Conservation (phyloP, 1,140 invertebrate species). For the Ephestia elutella region DNA sequence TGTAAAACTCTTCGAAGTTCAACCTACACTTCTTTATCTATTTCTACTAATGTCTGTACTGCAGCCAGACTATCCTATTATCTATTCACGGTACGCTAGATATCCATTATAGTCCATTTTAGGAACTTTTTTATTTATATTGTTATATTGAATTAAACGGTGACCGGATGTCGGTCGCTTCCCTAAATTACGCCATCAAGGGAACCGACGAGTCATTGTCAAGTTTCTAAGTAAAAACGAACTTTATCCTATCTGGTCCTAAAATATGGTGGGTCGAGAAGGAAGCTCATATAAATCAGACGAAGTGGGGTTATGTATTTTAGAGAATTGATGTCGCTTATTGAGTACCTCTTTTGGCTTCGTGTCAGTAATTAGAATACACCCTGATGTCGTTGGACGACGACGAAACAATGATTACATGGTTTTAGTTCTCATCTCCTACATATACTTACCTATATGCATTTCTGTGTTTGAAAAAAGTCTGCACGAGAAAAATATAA, state of each 20-base stretch:
- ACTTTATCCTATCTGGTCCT: not conserved
- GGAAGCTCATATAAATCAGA: not conserved
- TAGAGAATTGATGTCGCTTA: too few species aligned
- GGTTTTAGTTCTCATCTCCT: too few species aligned
- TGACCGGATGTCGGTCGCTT: slow-evolving; percentile 37
- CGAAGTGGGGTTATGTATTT: too few species aligned
- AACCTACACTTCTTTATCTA: not conserved
- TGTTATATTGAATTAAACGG: slow-evolving; percentile 40
- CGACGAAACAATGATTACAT: too few species aligned
- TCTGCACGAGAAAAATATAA: too few species aligned
- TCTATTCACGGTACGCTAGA: slow-evolving; percentile 38
- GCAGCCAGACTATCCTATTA: slow-evolving; percentile 10
- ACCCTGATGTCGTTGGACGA: too few species aligned
- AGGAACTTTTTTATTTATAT: slow-evolving; percentile 35
- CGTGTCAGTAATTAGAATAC: too few species aligned
- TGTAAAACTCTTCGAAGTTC: too few species aligned
- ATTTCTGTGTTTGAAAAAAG: too few species aligned
- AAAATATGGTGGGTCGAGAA: not conserved
- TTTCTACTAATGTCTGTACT: not conserved
- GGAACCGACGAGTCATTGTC: slow-evolving; percentile 38
- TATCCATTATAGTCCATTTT: slow-evolving; percentile 45
- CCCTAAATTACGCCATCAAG: slow-evolving; percentile 37
- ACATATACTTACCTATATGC: too few species aligned
- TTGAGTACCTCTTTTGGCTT: too few species aligned
- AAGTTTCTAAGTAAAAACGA: slow-evolving; percentile 20